Base-by-base conservation (phyloP, 2,797 vertebrate species). In the Coregonus ussuriensis region DNA sequence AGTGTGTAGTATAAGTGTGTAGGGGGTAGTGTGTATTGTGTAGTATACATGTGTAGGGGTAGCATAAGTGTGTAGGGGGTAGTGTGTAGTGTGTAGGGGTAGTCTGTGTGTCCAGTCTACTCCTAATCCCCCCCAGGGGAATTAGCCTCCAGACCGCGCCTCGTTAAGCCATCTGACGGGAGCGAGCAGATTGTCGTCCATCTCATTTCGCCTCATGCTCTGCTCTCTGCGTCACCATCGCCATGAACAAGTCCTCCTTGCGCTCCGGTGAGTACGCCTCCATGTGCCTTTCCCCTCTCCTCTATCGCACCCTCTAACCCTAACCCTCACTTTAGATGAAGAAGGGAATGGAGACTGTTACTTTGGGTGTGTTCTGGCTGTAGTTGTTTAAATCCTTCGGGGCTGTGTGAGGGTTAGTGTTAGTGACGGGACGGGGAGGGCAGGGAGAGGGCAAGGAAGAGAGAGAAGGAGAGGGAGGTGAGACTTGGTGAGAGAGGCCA, bases 181-280 rank as follows among this genome's bases (percentile, higher is more conserved):
- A 90, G 77, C 87, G 91, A 94, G 84, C 89, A 91, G 94, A 94
- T 93, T 96, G 93, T 92, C 90, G 87, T 88, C 79, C 86, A 85
- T 86, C 88, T 91, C 90, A 84, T 81, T 59, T 78, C 86, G 82
- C 72, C 51, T 74, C 74, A 81, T 82, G 82, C 84, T 79, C 85
- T 37, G 85, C 83, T 91, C 89, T 59, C 56, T 59, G 56, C 56
- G 56, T 59, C 56, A 59, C 4, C n/a, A 59, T 59, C 5, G 53
- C 53, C 1, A 54, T 54, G 53, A 59, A 59, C 56, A 59, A 5
- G 56, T 59, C 56, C 56, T n/a, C 56, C 18, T 59, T n/a, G 56
- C 6, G 18, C 56, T 59, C 56, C 5, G 56, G 56, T 59, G 56
- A 59, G 56, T 59, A 47, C 9, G 31, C 31, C 3, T 59, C 56